Base-by-base conservation (phyloP, 2,113 vertebrate genomes). In the Nymphicus hollandicus region DNA sequence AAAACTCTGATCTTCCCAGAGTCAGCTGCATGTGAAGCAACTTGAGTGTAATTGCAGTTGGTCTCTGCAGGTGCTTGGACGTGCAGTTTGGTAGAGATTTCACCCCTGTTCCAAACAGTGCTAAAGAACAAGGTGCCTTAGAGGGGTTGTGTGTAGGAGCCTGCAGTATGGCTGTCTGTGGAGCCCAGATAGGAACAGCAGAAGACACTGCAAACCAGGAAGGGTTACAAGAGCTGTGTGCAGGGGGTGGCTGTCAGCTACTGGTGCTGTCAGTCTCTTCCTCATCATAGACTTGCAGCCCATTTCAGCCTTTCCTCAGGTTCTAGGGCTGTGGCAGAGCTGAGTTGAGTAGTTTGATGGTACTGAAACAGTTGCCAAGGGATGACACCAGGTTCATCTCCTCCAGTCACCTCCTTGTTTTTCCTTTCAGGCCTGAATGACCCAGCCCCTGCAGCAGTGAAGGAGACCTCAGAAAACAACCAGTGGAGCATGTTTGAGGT, bases 401-500 rank as follows among this genome's bases (percentile, higher is more conserved):
- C 44, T 91, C n/a, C 24, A 20, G 37, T 82, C 37, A 68, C 50
- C 29, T 29, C 6, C 53, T 33, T 37, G 31, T 31, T 97, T 39
- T 94, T 64, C 65, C 37, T 84, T 86, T 87, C 96, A 99, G 99
- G 98, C 66, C 97, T 99, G 64, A 95, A 96, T 68, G 98, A 99
- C 91, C 97, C 98, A 10, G 96, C 98, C 37, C 96, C 98, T 69
- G 79, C 52, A 92, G 94, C 97, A 91, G 97, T 93, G 37, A 98
- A 89, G 94, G 97, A 99, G 41, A 81, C 96, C 3, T 90, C 94
- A 6, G 96, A 96, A 82, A 98, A 73, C 80, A 97, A 93, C 94
- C 98, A 97, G 39, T 98, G 98, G 93, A 96, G 95, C 53, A 94
- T 98, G 86, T 97, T 98, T 71, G 98, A 99, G 98, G 98, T 99